Evolutionary conservation across 2,888 invertebrate genomes (phyloP).

Genomic region (Fissipunctia ypsillon): DNA sequence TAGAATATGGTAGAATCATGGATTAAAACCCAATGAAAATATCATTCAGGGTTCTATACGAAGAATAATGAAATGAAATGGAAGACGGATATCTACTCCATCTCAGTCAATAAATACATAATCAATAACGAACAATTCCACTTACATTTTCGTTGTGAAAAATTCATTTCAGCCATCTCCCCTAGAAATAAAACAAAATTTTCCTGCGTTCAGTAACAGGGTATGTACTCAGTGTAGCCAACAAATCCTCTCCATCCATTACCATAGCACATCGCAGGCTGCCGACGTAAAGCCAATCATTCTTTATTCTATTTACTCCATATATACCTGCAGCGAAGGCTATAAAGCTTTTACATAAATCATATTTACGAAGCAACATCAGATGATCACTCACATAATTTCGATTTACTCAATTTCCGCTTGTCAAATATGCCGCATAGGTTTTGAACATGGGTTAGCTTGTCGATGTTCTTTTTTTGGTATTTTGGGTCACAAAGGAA

Average conservation of each 20-base stretch:
- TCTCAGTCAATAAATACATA: neutral
- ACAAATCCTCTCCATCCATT: constrained; percentile 50
- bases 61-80: neutral
- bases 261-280: constrained; percentile 34
- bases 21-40: neutral
- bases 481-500: neutral
- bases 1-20: neutral
- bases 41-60: neutral
- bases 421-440: constrained; percentile 40
- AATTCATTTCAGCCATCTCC: neutral
- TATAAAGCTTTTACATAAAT: constrained; percentile 71
- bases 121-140: neutral
- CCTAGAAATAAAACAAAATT: constrained; percentile 30
- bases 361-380: constrained; percentile 66
- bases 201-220: neutral
- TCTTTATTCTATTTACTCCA: constrained; percentile 70
- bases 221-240: constrained; percentile 11
- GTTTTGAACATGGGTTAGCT: constrained; percentile 21
- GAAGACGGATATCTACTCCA: neutral
- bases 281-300: constrained; percentile 68
- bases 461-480: constrained; percentile 3
- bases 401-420: constrained; percentile 63
- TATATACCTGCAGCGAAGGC: constrained; percentile 65
- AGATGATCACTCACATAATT: constrained; percentile 63
- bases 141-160: neutral